Evolutionary conservation across 2,888 invertebrate species (phyloP), one percentile per base, ranked within the genome.

Genomic region (Epsilonema sp.): DNA sequence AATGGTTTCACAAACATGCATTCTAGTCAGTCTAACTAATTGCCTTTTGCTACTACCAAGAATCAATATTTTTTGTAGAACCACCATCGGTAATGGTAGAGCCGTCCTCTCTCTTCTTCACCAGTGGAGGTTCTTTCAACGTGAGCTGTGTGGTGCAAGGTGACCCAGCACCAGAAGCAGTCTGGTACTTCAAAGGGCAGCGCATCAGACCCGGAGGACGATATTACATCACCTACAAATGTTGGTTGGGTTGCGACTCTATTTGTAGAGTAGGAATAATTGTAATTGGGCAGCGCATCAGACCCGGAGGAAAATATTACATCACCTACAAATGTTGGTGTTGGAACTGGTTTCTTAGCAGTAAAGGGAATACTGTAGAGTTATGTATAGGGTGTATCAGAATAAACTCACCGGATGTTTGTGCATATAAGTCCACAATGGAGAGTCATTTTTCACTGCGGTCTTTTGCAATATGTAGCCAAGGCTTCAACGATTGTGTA

Each of bases 91-190:
- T 61, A 3, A 49, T 49, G 3, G 55, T 67, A 2, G 47, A 50
- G 3, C 66, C 66, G 2, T 46, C 47, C 3, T 48, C 51, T 21
- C 46, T 56, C 23, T 60, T 55, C 48, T 65, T 60, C 50, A 54
- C 53, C 16, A 46, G 52, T n/a, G 53, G 58, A 13, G 55, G 55
- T 3, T 52, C 53, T 24, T 53, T 67, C 52, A 63, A 58, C 37
- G 49, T 67, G 25, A 51, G 53, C 21, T 67, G 67, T 49, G 42
- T 46, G 19, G 59, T 54, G 1, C 50, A 52, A 25, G 67, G 67
- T 22, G 56, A 60, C 37, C 67, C 67, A 8, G 51, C 52, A 23
- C 66, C 65, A 1, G 56, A 52, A 31, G 51, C 59, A 4, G 49
- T 54, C 21, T 64, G 63, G 63, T 56, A 49, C 37, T 38, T 48